Percentiles rank a stretch among this genome's conserved stretches.
These are phyloP conservation scores for Mythimna loreyi DNA, from an alignment of 2,888 invertebrate genomes.

Conservation along the genomic window DNA sequence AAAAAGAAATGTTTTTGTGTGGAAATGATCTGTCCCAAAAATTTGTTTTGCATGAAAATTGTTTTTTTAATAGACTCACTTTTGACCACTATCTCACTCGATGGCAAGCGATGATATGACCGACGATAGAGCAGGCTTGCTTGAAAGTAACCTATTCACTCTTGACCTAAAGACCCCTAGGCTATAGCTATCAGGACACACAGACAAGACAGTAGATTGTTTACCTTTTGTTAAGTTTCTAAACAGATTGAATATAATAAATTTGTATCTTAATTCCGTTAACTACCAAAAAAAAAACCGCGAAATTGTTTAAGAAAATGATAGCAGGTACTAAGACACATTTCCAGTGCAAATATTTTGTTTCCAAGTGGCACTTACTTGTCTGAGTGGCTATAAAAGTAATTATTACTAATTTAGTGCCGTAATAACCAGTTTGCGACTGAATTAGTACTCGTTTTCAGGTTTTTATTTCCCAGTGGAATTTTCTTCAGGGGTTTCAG, in stretches of 20 bases:
- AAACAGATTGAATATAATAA: background rate
- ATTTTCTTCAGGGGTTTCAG: background rate
- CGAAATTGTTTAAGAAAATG: slow-evolving; percentile 1
- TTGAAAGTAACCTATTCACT: no score
- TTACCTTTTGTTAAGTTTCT: no score
- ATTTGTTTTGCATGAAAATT: no score
- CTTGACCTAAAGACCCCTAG: no score
- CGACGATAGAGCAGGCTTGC: no score
- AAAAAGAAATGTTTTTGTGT: no score
- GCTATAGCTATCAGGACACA: no score
- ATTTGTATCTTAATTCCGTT: slow-evolving; percentile 1
- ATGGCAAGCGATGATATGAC: no score
- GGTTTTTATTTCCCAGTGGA: slow-evolving; percentile 1
- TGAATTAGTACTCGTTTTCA: slow-evolving; percentile 6
- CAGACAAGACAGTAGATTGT: no score
- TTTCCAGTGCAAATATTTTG: slow-evolving; percentile 13
- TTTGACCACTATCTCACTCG: no score
- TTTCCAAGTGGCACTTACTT: slow-evolving; percentile 28
- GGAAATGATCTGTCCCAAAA: no score
- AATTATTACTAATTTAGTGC: slow-evolving; percentile 42
- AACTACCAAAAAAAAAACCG: background rate
- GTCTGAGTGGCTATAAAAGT: slow-evolving; percentile 22
- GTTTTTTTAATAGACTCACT: no score
- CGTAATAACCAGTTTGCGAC: slow-evolving; percentile 8
- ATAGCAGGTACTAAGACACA: background rate